Evolutionary conservation across 2,888 invertebrate species (phyloP).

Genomic region (Polydrusus tereticollis): DNA sequence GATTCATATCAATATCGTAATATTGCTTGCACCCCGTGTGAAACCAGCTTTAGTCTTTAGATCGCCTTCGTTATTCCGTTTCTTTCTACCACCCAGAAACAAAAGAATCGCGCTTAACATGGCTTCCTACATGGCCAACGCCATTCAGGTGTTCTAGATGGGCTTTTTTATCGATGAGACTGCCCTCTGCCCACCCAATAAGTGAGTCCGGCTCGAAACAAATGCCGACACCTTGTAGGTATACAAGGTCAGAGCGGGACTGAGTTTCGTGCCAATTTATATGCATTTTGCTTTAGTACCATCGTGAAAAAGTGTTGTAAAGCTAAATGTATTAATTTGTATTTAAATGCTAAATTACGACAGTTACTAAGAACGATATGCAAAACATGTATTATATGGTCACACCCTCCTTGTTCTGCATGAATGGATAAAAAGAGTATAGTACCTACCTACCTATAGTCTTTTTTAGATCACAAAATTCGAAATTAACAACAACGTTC

Average conservation of each 20-base stretch:
- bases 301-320: not conserved
- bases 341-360: conserved; percentile 4
- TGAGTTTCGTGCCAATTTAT: conserved; percentile 9
- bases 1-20: no score
- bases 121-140: conserved; percentile 66
- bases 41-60: conserved; percentile 27
- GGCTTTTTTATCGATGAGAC: conserved; percentile 62
- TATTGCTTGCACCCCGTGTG: no score
- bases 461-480: no score
- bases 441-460: no score
- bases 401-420: not conserved
- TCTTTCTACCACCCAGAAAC: conserved; percentile 66
- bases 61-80: conserved; percentile 50
- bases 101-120: conserved; percentile 65
- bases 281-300: not conserved
- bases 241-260: conserved; percentile 14
- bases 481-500: no score
- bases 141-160: conserved; percentile 66
- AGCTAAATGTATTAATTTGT: not conserved
- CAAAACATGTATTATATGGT: not conserved
- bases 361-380: not conserved
- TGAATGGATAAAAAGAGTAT: no score
- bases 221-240: conserved; percentile 22
- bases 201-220: conserved; percentile 56
- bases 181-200: conserved; percentile 66